Evolutionary conservation across 2,797 vertebrate genomes (phyloP), one percentile per base, ranked within the genome.

Genomic region (Otolemur crassicaudatus): DNA sequence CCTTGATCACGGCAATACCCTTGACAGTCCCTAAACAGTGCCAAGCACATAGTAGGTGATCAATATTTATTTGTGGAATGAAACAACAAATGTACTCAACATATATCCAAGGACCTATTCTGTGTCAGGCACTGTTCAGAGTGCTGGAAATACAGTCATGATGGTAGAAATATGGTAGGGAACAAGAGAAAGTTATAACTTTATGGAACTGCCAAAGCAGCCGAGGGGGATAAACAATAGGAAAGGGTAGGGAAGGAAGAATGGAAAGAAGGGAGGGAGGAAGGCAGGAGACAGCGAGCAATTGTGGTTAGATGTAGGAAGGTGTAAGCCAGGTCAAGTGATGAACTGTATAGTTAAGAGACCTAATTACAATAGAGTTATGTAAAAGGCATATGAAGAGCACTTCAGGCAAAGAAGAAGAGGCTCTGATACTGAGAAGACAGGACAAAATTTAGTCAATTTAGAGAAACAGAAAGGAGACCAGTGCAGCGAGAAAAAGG

Each of bases 351-450:
- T 19, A 65, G 46, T 56, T 25, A 80, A 73, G 29, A 43, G 43
- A 9, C 6, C 22, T 81, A 53, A 82, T 29, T 81, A 49, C 6
- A 3, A 67, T 37, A 63, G 53, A 79, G 17, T 80, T 82, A 23
- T 65, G 34, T 46, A 72, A 75, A 94, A 89, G 43, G 40, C 31
- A 53, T n/a, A 29, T 22, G 27, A 91, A 95, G 61, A 80, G n/a
- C 19, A 87, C 65, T 94, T 89, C 23, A 94, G 37, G 46, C n/a
- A 87, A 82, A 84, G 40, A 60, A 72, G 29, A 56, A 60, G 91
- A 91, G 67, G 27, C 14, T 31, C 76, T 91, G 80, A 87, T 67
- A 73, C 76, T 81, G 27, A 91, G 70, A 92, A 72, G 72, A 40
- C 1, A 94, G 20, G 73, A 49, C 43, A 94, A 86, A 67, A 37